phyloP scores from a whole-genome alignment of 23 tunicate genomes.

The Styela plicata region DNA sequence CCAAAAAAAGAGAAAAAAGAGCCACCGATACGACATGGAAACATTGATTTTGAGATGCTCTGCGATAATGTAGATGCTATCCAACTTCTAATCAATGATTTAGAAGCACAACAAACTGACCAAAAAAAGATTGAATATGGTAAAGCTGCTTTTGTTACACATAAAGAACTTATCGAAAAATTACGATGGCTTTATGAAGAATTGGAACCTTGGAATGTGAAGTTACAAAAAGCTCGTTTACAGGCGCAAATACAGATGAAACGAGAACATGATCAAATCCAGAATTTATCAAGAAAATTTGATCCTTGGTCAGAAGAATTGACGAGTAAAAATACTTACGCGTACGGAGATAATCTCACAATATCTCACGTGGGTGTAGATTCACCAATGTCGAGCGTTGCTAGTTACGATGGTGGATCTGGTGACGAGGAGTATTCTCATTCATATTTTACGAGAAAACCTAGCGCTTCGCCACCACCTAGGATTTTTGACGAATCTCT shows the following conservation, averaged over 20 bases:
- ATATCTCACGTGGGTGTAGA: slow-evolving; percentile 4
- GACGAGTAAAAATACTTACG: slow-evolving; percentile 21
- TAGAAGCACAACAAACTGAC: slow-evolving; percentile 43
- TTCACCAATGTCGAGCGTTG: slow-evolving; percentile 25
- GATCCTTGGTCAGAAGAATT: slow-evolving; percentile 77
- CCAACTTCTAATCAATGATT: slow-evolving; percentile 15
- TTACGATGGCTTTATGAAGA: slow-evolving; percentile 63
- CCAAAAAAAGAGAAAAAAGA: slow-evolving; percentile 25
- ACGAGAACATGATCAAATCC: slow-evolving; percentile 61
- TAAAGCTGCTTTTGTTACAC: slow-evolving; percentile 8
- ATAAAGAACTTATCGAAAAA: slow-evolving; percentile 26
- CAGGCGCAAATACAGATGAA: slow-evolving; percentile 58
- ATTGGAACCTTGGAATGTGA: slow-evolving; percentile 43
- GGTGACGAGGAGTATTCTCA: slow-evolving; percentile 26
- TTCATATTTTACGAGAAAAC: slow-evolving; percentile 9
- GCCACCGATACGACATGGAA: slow-evolving; percentile 46
- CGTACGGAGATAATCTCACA: slow-evolving; percentile 10
- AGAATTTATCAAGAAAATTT: slow-evolving; percentile 11
- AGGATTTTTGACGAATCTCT: neutral
- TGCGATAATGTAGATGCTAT: slow-evolving; percentile 60
- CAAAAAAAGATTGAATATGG: slow-evolving; percentile 8
- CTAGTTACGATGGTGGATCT: slow-evolving; percentile 13
- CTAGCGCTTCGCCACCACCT: neutral
- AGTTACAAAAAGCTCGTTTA: slow-evolving; percentile 58
- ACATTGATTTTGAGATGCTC: slow-evolving; percentile 63